Evolutionary conservation across 2,113 vertebrate genomes (phyloP).

Genomic region (Aegotheles bennettii): DNA sequence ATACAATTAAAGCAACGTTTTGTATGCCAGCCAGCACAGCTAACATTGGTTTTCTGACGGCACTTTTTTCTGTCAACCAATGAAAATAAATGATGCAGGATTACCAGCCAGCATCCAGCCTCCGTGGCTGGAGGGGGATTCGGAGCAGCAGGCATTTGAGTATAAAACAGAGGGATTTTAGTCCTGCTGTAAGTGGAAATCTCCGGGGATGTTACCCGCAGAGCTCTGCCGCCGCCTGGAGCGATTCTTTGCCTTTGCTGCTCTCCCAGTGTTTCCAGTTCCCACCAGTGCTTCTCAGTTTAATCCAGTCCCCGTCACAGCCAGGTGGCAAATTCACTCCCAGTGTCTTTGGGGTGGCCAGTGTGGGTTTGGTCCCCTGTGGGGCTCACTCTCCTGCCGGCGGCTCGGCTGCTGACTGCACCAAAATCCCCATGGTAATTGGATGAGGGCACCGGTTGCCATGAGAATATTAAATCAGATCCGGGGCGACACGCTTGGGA

Average conservation of each 20-base stretch:
- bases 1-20: conserved; percentile 49
- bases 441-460: conserved; percentile 73
- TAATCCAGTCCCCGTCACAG: background rate
- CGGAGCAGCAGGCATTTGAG: background rate
- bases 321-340: background rate
- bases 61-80: conserved; percentile 36
- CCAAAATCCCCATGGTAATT: conserved; percentile 73
- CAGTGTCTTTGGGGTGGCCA: background rate
- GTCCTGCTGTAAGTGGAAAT: background rate
- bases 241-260: background rate
- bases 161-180: background rate
- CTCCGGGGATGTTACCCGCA: background rate
- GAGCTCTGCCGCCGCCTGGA: background rate
- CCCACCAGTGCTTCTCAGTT: background rate
- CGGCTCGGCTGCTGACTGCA: conserved; percentile 57
- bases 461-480: conserved; percentile 66
- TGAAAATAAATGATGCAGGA: conserved; percentile 26
- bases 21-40: conserved; percentile 9
- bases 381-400: background rate
- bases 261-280: background rate
- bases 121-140: conserved; percentile 7
- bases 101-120: conserved; percentile 22
- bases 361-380: background rate
- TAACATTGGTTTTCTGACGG: conserved; percentile 1
- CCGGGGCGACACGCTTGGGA: conserved; percentile 23